Evolutionary conservation across 1,140 invertebrate species (phyloP).

Genomic region (Diploscapter pachys): DNA sequence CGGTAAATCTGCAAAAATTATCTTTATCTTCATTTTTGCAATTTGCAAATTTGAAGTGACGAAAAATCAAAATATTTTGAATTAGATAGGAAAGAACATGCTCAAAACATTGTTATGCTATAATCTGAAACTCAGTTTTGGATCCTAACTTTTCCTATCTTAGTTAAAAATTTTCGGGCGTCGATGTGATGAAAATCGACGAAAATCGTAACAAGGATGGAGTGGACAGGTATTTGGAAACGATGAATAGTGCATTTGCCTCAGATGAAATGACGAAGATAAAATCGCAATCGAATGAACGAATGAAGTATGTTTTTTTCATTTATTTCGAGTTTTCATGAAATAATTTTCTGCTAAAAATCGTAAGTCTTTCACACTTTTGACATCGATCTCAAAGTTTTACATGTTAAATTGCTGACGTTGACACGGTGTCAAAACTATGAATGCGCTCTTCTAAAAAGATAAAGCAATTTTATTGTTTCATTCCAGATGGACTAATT

Average conservation of each 20-base stretch:
- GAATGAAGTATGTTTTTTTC: background rate
- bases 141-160: too few relatives aligned
- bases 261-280: conserved; percentile 15
- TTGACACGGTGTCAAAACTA: too few relatives aligned
- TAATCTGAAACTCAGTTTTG: background rate
- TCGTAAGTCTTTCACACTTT: too few relatives aligned
- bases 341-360: background rate
- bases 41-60: background rate
- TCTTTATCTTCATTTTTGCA: too few relatives aligned
- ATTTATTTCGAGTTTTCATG: background rate
- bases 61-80: too few relatives aligned
- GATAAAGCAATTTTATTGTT: too few relatives aligned
- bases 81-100: too few relatives aligned
- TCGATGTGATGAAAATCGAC: conserved; percentile 29
- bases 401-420: too few relatives aligned
- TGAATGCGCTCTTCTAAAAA: too few relatives aligned
- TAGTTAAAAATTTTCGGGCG: conserved; percentile 5
- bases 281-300: conserved; percentile 1
- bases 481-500: conserved; percentile 17
- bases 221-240: conserved; percentile 8
- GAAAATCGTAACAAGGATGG: conserved; percentile 3
- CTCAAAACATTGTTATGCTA: background rate
- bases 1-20: background rate
- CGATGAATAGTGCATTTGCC: conserved; percentile 12
- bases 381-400: too few relatives aligned